phyloP scores from a whole-genome alignment of 2,797 vertebrate genomes.

The Cirrhinus mrigala region DNA sequence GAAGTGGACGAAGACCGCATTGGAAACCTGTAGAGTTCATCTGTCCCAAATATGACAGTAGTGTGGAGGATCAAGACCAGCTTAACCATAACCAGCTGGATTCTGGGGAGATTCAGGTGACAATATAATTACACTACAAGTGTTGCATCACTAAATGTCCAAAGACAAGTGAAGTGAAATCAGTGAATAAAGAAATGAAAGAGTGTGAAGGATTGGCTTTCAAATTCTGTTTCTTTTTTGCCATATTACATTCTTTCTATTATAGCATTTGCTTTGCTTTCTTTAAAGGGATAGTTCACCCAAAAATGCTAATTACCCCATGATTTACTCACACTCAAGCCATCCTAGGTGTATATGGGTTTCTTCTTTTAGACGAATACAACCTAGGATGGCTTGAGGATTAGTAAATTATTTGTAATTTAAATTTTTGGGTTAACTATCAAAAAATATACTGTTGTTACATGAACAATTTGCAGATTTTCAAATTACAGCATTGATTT shows the following conservation, averaged over 20 bases:
- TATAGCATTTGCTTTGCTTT: background rate
- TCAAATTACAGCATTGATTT: background rate
- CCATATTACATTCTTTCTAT: background rate
- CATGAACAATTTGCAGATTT: background rate
- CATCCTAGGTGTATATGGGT: no score
- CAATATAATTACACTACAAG: constrained; percentile 21
- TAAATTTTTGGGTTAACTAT: no score
- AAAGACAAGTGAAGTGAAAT: constrained; percentile 7
- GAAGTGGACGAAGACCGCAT: constrained; percentile 64
- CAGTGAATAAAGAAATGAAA: background rate
- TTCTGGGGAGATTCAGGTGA: constrained; percentile 26
- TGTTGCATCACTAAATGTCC: constrained; percentile 4
- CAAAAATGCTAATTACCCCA: no score
- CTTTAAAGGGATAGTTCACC: background rate
- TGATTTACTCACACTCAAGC: no score
- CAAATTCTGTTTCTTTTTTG: background rate
- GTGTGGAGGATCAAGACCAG: constrained; percentile 24
- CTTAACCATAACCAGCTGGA: constrained; percentile 30
- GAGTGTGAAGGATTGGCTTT: constrained; percentile 7
- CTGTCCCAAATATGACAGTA: constrained; percentile 53
- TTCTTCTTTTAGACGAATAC: no score
- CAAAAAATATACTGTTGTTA: constrained; percentile 1
- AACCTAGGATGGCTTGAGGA: no score
- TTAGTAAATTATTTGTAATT: no score
- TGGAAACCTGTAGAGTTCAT: constrained; percentile 65